Evolutionary conservation across 2,888 invertebrate species (phyloP).

Genomic region (Atherix ibis): DNA sequence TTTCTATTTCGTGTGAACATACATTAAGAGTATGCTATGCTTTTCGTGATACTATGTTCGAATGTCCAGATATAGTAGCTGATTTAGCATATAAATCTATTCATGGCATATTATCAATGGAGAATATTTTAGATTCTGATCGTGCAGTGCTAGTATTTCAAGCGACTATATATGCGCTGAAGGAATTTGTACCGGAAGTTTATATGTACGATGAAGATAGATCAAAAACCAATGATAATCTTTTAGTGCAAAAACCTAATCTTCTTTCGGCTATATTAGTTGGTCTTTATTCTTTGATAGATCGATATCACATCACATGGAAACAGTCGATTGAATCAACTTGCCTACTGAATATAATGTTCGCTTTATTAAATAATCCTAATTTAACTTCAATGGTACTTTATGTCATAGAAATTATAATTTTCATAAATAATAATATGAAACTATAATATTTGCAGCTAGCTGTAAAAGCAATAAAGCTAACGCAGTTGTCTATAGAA

Average conservation of each 20-base stretch:
- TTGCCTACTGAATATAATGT: slow-evolving; percentile 40
- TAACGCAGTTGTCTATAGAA: slow-evolving; percentile 51
- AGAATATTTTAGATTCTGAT: slow-evolving; percentile 40
- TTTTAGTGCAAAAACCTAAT: slow-evolving; percentile 32
- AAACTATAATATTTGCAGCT: slow-evolving; percentile 36
- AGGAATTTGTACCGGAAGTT: slow-evolving; percentile 33
- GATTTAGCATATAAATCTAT: slow-evolving; percentile 28
- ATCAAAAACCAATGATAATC: slow-evolving; percentile 20
- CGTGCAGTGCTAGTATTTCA: slow-evolving; percentile 47
- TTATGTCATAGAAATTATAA: too few species aligned
- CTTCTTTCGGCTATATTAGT: slow-evolving; percentile 52
- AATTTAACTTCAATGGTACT: slow-evolving; percentile 37
- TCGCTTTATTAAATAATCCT: slow-evolving; percentile 37
- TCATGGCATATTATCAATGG: slow-evolving; percentile 28
- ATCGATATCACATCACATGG: slow-evolving; percentile 58
- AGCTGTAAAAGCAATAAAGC: slow-evolving; percentile 50
- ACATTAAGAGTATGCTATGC: slow-evolving; percentile 44
- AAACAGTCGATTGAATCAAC: slow-evolving; percentile 61
- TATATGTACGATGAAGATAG: slow-evolving; percentile 1
- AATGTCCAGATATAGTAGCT: slow-evolving; percentile 14
- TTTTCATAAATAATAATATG: too few species aligned
- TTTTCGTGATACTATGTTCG: slow-evolving; percentile 35
- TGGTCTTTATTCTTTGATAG: slow-evolving; percentile 45
- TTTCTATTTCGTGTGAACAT: slow-evolving; percentile 45
- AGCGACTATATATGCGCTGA: slow-evolving; percentile 42